Evolutionary conservation across 2,888 invertebrate genomes (phyloP).

Genomic region (Acronicta alni): DNA sequence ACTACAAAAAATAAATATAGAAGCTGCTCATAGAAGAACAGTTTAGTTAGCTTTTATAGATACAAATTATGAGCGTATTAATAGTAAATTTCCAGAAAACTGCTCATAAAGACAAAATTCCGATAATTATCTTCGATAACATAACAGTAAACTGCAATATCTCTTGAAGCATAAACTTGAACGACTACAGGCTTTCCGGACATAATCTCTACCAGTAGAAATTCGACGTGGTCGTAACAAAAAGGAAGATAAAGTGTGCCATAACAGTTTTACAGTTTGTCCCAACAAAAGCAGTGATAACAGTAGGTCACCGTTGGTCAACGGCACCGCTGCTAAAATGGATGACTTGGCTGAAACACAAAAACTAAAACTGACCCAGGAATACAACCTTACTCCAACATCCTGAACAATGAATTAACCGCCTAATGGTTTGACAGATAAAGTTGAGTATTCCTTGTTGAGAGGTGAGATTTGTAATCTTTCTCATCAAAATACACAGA

Average conservation of each 20-base stretch:
- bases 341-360: constrained; percentile 71
- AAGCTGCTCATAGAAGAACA: too few relatives aligned
- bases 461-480: constrained; percentile 14
- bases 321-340: constrained; percentile 63
- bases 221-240: constrained; percentile 30
- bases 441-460: constrained; percentile 19
- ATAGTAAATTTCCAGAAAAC: not conserved
- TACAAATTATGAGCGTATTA: not conserved
- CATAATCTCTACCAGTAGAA: constrained; percentile 17
- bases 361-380: constrained; percentile 56
- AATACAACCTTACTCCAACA: constrained; percentile 10
- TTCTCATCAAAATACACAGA: constrained; percentile 34
- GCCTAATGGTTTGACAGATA: rapidly evolving
- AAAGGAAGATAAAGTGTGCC: constrained; percentile 44
- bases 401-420: not conserved
- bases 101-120: not conserved
- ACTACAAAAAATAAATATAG: too few relatives aligned
- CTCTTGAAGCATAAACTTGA: not conserved
- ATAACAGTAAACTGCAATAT: not conserved
- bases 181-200: constrained; percentile 4
- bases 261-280: constrained; percentile 58
- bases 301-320: constrained; percentile 68
- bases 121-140: not conserved
- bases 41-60: too few relatives aligned
- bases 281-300: constrained; percentile 59